These are phyloP conservation scores for Plagiodera versicolora DNA, from an alignment of 2,888 invertebrate species.

Conservation along the genomic window DNA sequence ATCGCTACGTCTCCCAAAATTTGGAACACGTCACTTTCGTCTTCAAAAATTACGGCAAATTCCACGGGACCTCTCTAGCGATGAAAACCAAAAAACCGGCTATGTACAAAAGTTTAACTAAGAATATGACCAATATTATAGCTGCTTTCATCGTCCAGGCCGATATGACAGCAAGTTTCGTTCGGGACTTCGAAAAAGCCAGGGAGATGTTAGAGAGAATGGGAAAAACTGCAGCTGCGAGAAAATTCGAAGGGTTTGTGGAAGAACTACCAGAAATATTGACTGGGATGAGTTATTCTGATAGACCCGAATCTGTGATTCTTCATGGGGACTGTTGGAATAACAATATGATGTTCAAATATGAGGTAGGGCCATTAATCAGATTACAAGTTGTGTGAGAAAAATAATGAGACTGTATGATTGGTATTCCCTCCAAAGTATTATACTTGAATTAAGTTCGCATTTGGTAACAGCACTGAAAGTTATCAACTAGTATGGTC, in stretches of 20 bases:
- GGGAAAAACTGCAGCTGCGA: constrained; percentile 17
- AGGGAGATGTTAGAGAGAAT: constrained; percentile 26
- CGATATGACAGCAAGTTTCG: constrained; percentile 23
- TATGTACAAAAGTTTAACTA: constrained; percentile 32
- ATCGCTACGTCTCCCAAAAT: constrained; percentile 39
- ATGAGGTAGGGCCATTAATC: constrained; percentile 34
- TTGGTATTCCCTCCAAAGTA: no score
- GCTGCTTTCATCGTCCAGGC: constrained; percentile 32
- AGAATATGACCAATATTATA: constrained; percentile 35
- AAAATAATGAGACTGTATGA: no score
- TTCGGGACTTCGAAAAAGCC: constrained; percentile 24
- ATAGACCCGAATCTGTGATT: constrained; percentile 28
- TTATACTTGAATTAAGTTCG: no score
- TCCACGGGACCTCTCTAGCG: constrained; percentile 39
- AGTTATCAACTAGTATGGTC: no score
- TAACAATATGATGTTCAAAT: constrained; percentile 46
- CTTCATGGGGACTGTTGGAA: constrained; percentile 46
- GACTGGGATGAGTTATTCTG: not conserved
- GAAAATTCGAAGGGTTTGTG: constrained; percentile 30
- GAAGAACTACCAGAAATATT: constrained; percentile 26
- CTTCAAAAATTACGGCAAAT: constrained; percentile 34
- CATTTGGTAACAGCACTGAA: no score
- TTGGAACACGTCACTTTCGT: constrained; percentile 38
- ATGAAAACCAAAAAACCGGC: constrained; percentile 32
- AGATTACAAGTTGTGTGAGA: no score